Evolutionary conservation across 2,888 invertebrate species (phyloP), one percentile per base, ranked within the genome.

Genomic region (Lingula anatina): DNA sequence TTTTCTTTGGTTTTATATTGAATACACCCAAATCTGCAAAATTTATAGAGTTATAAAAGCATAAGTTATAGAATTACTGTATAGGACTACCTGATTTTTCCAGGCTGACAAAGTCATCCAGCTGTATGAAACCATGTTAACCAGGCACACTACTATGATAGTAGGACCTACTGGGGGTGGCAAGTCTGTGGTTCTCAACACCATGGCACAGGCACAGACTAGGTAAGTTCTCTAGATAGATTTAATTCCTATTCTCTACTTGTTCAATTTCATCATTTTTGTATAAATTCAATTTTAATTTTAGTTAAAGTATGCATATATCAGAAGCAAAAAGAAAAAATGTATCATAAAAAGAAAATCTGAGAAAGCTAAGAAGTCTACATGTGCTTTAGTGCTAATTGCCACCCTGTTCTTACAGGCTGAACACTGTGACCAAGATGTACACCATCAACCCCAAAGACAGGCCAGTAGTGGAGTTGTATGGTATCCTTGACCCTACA

Each of bases 111-210:
- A 91, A 82, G 85, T 92, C 21, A 86, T 92, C 4, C 93, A 94
- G 76, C 71, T 94, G 74, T 91, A 92, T 71, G 92, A 94, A 80
- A 90, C 91, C 1, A 92, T 93, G 91, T 89, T 90, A 88, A 92
- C 90, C 1, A 83, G 92, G 35, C 92, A 93, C 78, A 90, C 90
- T 45, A 85, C 87, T 3, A 93, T 94, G 91, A 76, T 94, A 55
- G 89, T 93, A 2, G 94, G 94, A 0, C 91, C 92, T 21, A 93
- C 93, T 3, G 91, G 93, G 25, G 91, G 92, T 24, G 94, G 94
- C 20, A 94, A 94, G 80, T 84, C 89, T 2, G 88, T 92, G 35
- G 87, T 94, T 28, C 83, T 92, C 55, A 83, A 87, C 61, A 84
- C 86, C 2, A 78, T 93, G 39, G 84, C 87, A 56, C 85, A 86